phyloP scores from a whole-genome alignment of 2,113 vertebrate genomes.

The cattle (Bos taurus) region ARS-UCD2.0 NC_037343.1:69151001-69151500 shows the following conservation, averaged over 20 bases:
- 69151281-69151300: neutral
- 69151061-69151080: rapidly evolving
- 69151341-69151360: too few relatives aligned
- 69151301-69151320: neutral
- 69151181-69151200: neutral
- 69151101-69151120: neutral
- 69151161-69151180: neutral
- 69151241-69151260: neutral
- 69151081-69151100: rapidly evolving
- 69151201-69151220: neutral
- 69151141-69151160: neutral
- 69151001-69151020: constrained; percentile 26
- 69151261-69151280: neutral
- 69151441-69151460: neutral
- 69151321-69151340: neutral
- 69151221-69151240: neutral
- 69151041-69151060: neutral
- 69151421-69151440: neutral
- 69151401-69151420: neutral
- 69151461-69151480: neutral
- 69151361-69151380: neutral
- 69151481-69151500: neutral
- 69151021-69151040: neutral
- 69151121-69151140: neutral
- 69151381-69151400: neutral